A percentile compares a stretch with the other conserved stretches of the same genome.
These are phyloP conservation scores for Standfussiana lucernea DNA, from an alignment of 2,888 invertebrate genomes.

Conservation along the genomic window DNA sequence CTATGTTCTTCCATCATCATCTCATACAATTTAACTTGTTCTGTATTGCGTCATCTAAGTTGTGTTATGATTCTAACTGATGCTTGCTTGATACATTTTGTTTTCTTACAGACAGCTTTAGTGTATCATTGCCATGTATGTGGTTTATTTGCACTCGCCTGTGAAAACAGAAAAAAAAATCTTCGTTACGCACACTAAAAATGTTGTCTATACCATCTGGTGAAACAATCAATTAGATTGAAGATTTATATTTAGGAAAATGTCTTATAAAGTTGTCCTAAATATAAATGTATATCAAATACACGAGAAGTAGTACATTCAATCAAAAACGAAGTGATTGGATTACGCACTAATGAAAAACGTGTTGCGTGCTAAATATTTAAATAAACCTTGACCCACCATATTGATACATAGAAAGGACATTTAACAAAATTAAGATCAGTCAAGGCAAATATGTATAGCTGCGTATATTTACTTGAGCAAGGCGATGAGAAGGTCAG, in stretches of 20 bases:
- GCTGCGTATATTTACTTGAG: conserved; percentile 42
- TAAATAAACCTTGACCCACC: conserved; percentile 59
- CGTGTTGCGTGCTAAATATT: conserved; percentile 43
- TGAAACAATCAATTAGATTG: conserved; percentile 35
- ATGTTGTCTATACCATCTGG: conserved; percentile 47
- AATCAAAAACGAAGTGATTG: conserved; percentile 21
- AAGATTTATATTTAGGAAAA: conserved; percentile 27
- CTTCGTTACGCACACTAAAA: conserved; percentile 68
- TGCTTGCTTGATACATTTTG: conserved; percentile 78
- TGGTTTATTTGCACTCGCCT: conserved; percentile 72
- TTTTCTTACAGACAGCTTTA: conserved; percentile 73
- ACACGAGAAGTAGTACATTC: conserved; percentile 21
- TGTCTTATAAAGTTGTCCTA: conserved; percentile 33
- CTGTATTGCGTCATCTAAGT: conserved; percentile 70
- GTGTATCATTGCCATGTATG: conserved; percentile 72
- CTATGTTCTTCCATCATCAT: conserved; percentile 70
- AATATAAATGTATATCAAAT: conserved; percentile 11
- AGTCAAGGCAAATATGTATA: conserved; percentile 51
- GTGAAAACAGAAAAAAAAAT: conserved; percentile 61
- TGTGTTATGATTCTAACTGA: conserved; percentile 75
- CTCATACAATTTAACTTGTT: conserved; percentile 69
- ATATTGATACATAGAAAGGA: conserved; percentile 48
- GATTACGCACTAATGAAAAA: conserved; percentile 35
- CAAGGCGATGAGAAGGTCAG: conserved; percentile 44
- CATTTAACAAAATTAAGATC: conserved; percentile 56